phyloP scores from a whole-genome alignment of 2,797 vertebrate genomes.

The Gastrophryne carolinensis region DNA sequence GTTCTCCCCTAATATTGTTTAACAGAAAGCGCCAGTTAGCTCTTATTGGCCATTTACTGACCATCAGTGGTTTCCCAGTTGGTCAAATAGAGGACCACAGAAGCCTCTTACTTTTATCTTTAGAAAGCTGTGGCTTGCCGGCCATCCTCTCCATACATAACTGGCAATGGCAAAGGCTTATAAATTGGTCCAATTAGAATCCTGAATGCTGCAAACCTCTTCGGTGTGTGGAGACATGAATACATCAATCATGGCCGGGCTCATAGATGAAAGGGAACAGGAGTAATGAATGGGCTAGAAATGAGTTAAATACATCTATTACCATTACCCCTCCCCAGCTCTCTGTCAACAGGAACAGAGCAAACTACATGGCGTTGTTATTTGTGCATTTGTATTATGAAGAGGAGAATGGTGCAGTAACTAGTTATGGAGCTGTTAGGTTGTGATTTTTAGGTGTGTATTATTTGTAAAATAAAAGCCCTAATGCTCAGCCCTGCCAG shows the following conservation, averaged over 20 bases:
- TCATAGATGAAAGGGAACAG: constrained; percentile 20
- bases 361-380: constrained; percentile 15
- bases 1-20: too few species aligned
- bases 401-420: constrained; percentile 4
- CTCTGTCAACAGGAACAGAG: not conserved
- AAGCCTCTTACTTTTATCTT: too few species aligned
- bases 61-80: too few species aligned
- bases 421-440: constrained; percentile 16
- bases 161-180: not conserved
- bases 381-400: constrained; percentile 30
- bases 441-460: not conserved
- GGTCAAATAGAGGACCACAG: too few species aligned
- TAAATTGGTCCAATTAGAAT: constrained; percentile 13
- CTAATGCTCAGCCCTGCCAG: not conserved
- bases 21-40: too few species aligned
- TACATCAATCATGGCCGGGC: constrained; percentile 29
- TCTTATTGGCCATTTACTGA: too few species aligned
- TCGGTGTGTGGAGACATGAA: constrained; percentile 1
- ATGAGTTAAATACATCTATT: constrained; percentile 24
- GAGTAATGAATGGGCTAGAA: constrained; percentile 27
- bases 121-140: not conserved
- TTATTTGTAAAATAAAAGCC: constrained; percentile 8
- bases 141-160: not conserved
- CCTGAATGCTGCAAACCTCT: constrained; percentile 2
- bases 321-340: not conserved